Base-by-base conservation (phyloP, 2,888 invertebrate genomes). In the Laothoe populi region DNA sequence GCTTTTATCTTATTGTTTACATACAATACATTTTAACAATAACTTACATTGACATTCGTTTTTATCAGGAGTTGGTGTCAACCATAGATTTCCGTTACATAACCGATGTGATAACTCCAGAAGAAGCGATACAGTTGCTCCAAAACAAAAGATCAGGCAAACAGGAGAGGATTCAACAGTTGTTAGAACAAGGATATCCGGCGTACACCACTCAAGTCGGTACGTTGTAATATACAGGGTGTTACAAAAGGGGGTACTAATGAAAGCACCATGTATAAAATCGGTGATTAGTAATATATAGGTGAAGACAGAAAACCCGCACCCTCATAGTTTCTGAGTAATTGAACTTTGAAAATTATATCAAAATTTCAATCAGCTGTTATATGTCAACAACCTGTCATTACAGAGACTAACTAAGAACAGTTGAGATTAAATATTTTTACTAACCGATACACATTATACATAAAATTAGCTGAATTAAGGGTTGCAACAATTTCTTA, bases 71-170 rank as follows among this genome's bases (percentile, higher is more conserved):
- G 79, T 86, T 98, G 35, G 95, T 98, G n/a, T 96, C 96, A 0
- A 94, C 95, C 0, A 96, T 98, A 68, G 98, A 98, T 83, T 98
- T 98, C 82, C 95, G 97, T 81, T 95, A 93, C 83, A 97, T 98
- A 74, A 95, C 95, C 0, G 98, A 98, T 81, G 96, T 96, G 4
- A 90, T 98, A 44, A 97, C 97, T 0, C 95, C 95, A 83, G 95
- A 96, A 66, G 97, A 98, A 88, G 98, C 98, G 0, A 84, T 98
- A 42, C 85, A 93, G 60, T 87, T 98, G 59, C 83, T 98, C 16
- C 94, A 93, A 75, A 87, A 93, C 48, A 95, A 94, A 61, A 83
- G 88, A 72, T 70, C 74, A 0, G 94, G 94, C 0, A 96, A 95
- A 83, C 87, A 93, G 0, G 87, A 94, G 13, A 92, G 97, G 74